Percentiles rank a stretch among this genome's conserved stretches.
Evolutionary conservation across 1,140 invertebrate genomes (phyloP).

Genomic region (Hermetia illucens): DNA sequence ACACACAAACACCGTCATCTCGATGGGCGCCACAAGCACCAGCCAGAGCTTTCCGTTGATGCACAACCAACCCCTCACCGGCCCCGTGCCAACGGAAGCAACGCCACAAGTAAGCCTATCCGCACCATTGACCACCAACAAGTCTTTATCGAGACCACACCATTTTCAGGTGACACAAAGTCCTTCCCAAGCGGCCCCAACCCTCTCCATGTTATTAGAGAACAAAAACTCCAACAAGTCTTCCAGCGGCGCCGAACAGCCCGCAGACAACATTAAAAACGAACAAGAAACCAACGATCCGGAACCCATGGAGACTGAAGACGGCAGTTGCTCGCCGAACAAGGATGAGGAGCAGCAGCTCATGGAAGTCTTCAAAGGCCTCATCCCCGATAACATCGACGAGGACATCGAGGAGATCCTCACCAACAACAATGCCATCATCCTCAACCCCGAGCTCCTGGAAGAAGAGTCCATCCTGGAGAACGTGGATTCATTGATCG

Average conservation of each 20-base stretch:
- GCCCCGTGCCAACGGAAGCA: background rate
- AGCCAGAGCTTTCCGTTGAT: background rate
- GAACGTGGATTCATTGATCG: slow-evolving; percentile 1
- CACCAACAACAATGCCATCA: slow-evolving; percentile 11
- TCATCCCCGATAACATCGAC: slow-evolving; percentile 18
- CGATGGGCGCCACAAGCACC: background rate
- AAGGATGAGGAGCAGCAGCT: slow-evolving; percentile 20
- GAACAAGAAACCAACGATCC: slow-evolving; percentile 30
- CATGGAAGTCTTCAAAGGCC: slow-evolving; percentile 18
- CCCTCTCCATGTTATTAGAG: slow-evolving; percentile 49
- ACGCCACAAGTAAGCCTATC: slow-evolving; percentile 2
- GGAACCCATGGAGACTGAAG: slow-evolving; percentile 11
- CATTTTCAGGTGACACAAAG: slow-evolving; percentile 17
- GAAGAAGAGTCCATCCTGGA: slow-evolving; percentile 14
- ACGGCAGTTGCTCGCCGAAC: slow-evolving; percentile 11
- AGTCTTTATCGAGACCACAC: too few species aligned
- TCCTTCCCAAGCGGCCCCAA: slow-evolving; percentile 46
- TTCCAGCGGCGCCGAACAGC: too few species aligned
- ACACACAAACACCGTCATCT: background rate
- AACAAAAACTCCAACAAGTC: slow-evolving; percentile 36
- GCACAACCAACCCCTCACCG: slow-evolving; percentile 1
- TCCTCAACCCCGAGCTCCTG: slow-evolving; percentile 19
- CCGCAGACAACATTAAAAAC: too few species aligned
- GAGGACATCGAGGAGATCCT: slow-evolving; percentile 15
- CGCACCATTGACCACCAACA: too few species aligned